phyloP scores from a whole-genome alignment of 2,113 vertebrate species.

The Blennius ocellaris region DNA sequence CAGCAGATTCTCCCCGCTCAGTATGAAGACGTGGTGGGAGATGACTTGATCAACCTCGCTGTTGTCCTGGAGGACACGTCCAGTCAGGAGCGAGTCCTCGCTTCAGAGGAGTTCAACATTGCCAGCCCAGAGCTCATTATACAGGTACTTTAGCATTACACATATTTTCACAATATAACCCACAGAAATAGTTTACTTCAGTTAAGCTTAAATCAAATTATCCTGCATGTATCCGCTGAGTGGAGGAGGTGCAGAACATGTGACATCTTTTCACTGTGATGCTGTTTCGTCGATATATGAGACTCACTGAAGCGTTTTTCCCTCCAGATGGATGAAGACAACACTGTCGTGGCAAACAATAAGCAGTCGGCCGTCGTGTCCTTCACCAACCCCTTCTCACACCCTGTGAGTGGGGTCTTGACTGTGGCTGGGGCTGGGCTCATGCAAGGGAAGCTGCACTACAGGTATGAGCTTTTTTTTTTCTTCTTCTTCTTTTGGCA shows the following conservation, averaged over 20 bases:
- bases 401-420: slow-evolving; percentile 72
- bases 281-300: not conserved
- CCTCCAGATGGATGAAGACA: slow-evolving; percentile 65
- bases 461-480: slow-evolving; percentile 57
- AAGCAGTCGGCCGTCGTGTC: slow-evolving; percentile 60
- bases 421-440: slow-evolving; percentile 71
- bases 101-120: slow-evolving; percentile 81
- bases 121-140: slow-evolving; percentile 67
- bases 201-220: not conserved
- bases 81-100: slow-evolving; percentile 67
- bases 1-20: slow-evolving; percentile 70
- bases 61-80: slow-evolving; percentile 77
- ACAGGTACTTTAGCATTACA: slow-evolving; percentile 58
- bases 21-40: slow-evolving; percentile 63
- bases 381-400: slow-evolving; percentile 75
- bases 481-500: no score
- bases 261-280: not conserved
- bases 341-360: slow-evolving; percentile 25
- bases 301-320: not conserved
- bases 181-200: no score
- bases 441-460: slow-evolving; percentile 54
- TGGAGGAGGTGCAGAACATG: not conserved
- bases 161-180: not conserved
- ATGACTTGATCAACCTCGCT: slow-evolving; percentile 80
- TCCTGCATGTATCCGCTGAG: not conserved